Evolutionary conservation across 2,888 invertebrate genomes (phyloP).

Genomic region (Trichogramma evanescens): DNA sequence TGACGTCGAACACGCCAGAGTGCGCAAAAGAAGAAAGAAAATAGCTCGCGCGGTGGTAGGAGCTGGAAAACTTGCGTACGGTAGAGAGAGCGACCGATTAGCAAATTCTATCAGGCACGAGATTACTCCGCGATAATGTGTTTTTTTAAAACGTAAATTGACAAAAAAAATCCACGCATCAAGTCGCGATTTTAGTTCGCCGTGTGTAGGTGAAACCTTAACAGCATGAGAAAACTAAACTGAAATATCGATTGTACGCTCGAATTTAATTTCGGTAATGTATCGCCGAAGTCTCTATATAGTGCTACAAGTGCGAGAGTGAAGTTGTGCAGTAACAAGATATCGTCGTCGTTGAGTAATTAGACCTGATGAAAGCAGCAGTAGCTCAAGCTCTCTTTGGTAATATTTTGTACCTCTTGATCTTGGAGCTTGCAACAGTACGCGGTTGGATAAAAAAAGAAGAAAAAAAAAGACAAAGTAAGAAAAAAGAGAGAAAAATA

Average conservation of each 20-base stretch:
- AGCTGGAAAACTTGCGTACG: not conserved
- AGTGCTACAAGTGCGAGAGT: not conserved
- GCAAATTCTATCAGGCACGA: no score
- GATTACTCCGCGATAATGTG: no score
- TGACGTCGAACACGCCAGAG: no score
- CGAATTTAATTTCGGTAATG: constrained; percentile 9
- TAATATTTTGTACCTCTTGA: constrained; percentile 11
- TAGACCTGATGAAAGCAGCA: constrained; percentile 14
- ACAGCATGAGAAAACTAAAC: no score
- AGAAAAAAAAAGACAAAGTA: no score
- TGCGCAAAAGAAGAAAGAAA: not conserved
- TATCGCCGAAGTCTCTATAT: not conserved
- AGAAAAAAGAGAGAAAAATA: not conserved
- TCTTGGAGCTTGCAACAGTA: not conserved
- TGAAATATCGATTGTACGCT: not conserved
- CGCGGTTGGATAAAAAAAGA: no score
- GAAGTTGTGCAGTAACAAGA: not conserved
- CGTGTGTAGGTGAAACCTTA: no score
- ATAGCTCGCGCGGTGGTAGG: not conserved
- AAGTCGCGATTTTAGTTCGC: no score
- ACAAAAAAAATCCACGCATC: no score
- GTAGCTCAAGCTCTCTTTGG: not conserved
- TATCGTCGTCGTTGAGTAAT: constrained; percentile 1
- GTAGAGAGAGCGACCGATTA: not conserved
- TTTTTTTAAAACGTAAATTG: no score